These are phyloP conservation scores for Hydropsyche tenuis DNA, from an alignment of 1,140 invertebrate species.

Conservation along the genomic window DNA sequence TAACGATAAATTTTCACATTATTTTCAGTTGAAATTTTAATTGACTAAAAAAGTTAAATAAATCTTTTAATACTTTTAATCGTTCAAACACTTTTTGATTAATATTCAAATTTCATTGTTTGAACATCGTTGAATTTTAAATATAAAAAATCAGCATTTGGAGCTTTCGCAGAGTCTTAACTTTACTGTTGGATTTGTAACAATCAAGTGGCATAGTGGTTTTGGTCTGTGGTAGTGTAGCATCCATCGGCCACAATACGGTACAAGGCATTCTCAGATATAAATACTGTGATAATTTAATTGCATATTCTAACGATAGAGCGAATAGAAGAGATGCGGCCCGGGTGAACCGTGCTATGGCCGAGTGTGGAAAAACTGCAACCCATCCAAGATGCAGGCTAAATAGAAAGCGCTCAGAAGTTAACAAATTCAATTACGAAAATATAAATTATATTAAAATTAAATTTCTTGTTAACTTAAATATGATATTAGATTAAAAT, in stretches of 20 bases:
- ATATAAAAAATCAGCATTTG: too few species aligned
- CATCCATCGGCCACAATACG: conserved; percentile 40
- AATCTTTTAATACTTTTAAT: too few species aligned
- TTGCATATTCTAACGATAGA: conserved; percentile 47
- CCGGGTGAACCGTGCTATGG: conserved; percentile 24
- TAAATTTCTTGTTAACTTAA: too few species aligned
- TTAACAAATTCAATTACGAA: background rate
- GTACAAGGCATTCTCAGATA: conserved; percentile 39
- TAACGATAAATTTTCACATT: too few species aligned
- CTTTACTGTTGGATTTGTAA: background rate
- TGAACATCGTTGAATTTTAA: too few species aligned
- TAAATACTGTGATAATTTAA: conserved; percentile 50
- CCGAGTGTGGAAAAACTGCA: conserved; percentile 47
- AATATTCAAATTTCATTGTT: too few species aligned
- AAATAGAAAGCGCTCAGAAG: conserved; percentile 24
- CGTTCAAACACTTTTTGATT: too few species aligned
- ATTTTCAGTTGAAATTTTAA: too few species aligned
- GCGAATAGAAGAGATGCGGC: conserved; percentile 35
- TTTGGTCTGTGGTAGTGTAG: background rate
- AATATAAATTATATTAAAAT: too few species aligned
- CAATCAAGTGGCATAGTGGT: conserved; percentile 9
- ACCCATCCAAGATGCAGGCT: background rate
- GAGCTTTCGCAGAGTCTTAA: too few species aligned
- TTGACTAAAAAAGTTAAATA: too few species aligned
- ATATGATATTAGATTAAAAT: too few species aligned